These are phyloP conservation scores for Junonia oenone DNA, from an alignment of 2,888 invertebrate genomes.

Conservation along the genomic window DNA sequence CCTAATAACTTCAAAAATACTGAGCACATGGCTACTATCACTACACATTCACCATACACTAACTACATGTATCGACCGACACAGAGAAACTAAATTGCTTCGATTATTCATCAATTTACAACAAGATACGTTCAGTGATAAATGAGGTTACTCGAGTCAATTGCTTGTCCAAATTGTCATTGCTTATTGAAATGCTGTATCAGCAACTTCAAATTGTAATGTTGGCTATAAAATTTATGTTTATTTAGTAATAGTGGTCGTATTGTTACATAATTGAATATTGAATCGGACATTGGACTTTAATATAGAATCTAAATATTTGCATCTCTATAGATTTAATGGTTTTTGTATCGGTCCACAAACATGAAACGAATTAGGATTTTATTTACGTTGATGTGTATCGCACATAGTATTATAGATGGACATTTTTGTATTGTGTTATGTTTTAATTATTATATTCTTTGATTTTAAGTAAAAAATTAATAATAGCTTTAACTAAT, in stretches of 20 bases:
- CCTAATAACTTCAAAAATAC: constrained; percentile 13
- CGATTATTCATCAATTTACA: constrained; percentile 14
- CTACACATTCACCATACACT: background rate
- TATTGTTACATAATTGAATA: too few species aligned
- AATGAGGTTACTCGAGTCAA: constrained; percentile 22
- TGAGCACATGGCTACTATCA: constrained; percentile 1
- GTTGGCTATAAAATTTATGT: background rate
- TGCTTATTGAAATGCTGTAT: background rate
- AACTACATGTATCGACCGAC: background rate
- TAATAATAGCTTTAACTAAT: too few species aligned
- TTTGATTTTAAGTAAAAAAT: too few species aligned
- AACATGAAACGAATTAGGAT: background rate
- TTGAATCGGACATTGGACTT: too few species aligned
- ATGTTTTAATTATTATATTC: too few species aligned
- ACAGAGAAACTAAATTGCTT: constrained; percentile 16
- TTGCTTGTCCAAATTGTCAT: constrained; percentile 20
- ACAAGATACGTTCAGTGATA: constrained; percentile 13
- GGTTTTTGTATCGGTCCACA: background rate
- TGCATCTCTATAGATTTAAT: too few species aligned
- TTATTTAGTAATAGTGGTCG: too few species aligned
- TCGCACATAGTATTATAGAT: too few species aligned
- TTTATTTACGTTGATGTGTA: too few species aligned
- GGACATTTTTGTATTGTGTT: too few species aligned
- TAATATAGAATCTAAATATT: too few species aligned
- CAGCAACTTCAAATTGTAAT: background rate